These are phyloP conservation scores for Chaetodon trifasciatus DNA, from an alignment of 2,797 vertebrate genomes.

Conservation along the genomic window DNA sequence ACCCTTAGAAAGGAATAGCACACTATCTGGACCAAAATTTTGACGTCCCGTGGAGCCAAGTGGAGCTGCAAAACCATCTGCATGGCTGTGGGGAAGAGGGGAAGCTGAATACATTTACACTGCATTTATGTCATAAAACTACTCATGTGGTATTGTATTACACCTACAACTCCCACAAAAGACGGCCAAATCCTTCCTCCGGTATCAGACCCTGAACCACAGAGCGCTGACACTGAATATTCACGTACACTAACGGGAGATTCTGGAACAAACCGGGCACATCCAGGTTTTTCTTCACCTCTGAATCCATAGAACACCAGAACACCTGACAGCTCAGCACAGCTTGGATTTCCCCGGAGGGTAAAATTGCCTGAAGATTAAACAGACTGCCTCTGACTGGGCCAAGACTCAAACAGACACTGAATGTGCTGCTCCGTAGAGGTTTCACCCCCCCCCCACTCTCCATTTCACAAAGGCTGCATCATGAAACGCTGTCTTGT, in stretches of 20 bases:
- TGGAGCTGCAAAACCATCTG: not conserved
- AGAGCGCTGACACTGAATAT: not conserved
- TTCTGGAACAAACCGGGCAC: not conserved
- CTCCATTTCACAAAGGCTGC: slow-evolving; percentile 22
- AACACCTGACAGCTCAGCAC: slow-evolving; percentile 45
- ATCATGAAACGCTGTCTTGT: slow-evolving; percentile 26
- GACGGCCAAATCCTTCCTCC: not conserved
- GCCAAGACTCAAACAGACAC: slow-evolving; percentile 23
- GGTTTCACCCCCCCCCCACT: not conserved
- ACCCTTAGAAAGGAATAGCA: no score
- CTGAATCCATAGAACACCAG: not conserved
- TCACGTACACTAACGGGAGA: slow-evolving; percentile 13
- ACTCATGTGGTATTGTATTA: not conserved
- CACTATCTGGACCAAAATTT: no score
- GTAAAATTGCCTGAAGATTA: slow-evolving; percentile 38
- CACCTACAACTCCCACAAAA: fast-evolving
- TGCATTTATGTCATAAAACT: not conserved
- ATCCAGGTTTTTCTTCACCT: slow-evolving; percentile 34
- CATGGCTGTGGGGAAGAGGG: not conserved
- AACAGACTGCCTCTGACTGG: slow-evolving; percentile 15
- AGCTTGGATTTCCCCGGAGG: slow-evolving; percentile 41
- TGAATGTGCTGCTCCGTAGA: not conserved
- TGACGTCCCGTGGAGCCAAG: no score
- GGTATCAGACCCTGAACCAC: not conserved
- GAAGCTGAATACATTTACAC: not conserved